These are phyloP conservation scores for Palaemon carinicauda DNA, from an alignment of 1,140 invertebrate genomes.

Conservation along the genomic window DNA sequence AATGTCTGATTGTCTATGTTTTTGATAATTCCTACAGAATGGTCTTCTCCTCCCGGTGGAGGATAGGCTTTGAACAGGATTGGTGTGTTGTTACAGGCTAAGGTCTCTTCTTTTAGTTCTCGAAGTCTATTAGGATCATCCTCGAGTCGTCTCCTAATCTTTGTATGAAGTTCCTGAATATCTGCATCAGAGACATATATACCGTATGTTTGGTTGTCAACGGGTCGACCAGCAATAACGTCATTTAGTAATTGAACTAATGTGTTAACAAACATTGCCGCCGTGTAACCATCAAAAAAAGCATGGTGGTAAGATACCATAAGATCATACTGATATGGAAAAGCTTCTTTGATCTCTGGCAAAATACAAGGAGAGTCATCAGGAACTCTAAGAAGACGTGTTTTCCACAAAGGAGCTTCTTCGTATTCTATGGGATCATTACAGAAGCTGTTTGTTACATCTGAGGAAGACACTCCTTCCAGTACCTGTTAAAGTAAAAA, in stretches of 20 bases:
- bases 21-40: not conserved
- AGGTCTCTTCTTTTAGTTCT: not conserved
- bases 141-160: not conserved
- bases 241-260: not conserved
- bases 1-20: not conserved
- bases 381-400: not conserved
- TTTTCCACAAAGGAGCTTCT: too few species aligned
- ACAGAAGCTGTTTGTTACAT: too few species aligned
- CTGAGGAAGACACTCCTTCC: too few species aligned
- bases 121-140: not conserved
- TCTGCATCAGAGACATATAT: not conserved
- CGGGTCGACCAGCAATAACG: not conserved
- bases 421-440: too few species aligned
- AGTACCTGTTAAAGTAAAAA: too few species aligned
- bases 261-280: not conserved
- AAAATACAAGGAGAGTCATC: not conserved
- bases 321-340: not conserved
- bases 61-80: not conserved
- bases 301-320: not conserved
- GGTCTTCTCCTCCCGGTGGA: not conserved
- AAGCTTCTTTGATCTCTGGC: not conserved
- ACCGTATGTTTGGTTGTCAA: not conserved
- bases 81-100: not conserved
- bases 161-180: not conserved
- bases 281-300: not conserved